A percentile compares a stretch with the other conserved stretches of the same genome.
phyloP scores from a whole-genome alignment of 2,797 vertebrate species.

The Threskiornis aethiopicus region DNA sequence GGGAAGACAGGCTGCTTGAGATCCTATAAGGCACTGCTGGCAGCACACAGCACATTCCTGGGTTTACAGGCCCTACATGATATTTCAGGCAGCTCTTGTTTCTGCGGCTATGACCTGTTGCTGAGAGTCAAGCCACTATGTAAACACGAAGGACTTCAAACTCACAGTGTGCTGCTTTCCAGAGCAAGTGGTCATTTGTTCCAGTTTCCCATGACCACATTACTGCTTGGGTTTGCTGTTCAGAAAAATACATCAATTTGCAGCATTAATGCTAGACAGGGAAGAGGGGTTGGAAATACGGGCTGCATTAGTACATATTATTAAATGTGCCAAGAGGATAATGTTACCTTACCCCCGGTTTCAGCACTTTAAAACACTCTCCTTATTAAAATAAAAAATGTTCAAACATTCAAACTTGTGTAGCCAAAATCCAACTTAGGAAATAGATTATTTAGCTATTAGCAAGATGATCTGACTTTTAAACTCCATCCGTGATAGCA shows the following conservation, averaged over 20 bases:
- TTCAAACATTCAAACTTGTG: slow-evolving; percentile 10
- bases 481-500: background rate
- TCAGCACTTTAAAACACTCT: background rate
- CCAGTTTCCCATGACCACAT: slow-evolving; percentile 43
- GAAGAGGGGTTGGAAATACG: background rate
- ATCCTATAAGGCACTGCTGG: slow-evolving; percentile 40
- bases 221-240: slow-evolving; percentile 28
- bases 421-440: slow-evolving; percentile 30
- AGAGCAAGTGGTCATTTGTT: slow-evolving; percentile 65
- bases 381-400: slow-evolving; percentile 22
- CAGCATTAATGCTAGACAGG: background rate
- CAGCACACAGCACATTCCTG: slow-evolving; percentile 51
- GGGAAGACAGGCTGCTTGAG: background rate
- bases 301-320: slow-evolving; percentile 2
- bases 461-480: slow-evolving; percentile 37
- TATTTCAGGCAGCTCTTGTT: slow-evolving; percentile 63
- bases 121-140: slow-evolving; percentile 49
- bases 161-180: slow-evolving; percentile 23
- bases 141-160: slow-evolving; percentile 52
- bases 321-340: slow-evolving; percentile 40
- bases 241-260: slow-evolving; percentile 42
- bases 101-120: slow-evolving; percentile 57
- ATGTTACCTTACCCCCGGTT: background rate
- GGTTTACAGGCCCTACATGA: slow-evolving; percentile 38
- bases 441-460: slow-evolving; percentile 55